A percentile compares a stretch with the other conserved stretches of the same genome.
Conservation (phyloP, 2,888 invertebrate species). For the Beris morrisii region DNA sequence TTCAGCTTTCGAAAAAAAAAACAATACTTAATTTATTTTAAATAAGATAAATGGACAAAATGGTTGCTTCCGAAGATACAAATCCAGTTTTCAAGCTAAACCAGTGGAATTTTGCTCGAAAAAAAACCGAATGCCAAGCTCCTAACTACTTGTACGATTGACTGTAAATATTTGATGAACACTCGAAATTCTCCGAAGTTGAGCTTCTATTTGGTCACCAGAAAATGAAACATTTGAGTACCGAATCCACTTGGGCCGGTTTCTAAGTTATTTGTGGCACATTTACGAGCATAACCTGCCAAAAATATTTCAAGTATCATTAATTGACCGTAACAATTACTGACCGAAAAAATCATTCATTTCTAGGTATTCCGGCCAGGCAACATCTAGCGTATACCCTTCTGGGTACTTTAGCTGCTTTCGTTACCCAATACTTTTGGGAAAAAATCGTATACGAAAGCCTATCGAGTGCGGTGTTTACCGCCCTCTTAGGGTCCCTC, state of each 20-base stretch:
- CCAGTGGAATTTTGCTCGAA: slow-evolving; percentile 5
- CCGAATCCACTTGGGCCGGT: slow-evolving; percentile 1
- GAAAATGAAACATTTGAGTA: slow-evolving; percentile 23
- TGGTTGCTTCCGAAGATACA: too few species aligned
- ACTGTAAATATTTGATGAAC: slow-evolving; percentile 30
- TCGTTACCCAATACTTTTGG: too few species aligned
- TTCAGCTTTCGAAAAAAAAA: too few species aligned
- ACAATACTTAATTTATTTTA: too few species aligned
- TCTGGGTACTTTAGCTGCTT: too few species aligned
- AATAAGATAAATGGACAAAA: too few species aligned
- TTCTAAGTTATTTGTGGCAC: too few species aligned
- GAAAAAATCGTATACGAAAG: too few species aligned
- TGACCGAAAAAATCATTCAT: slow-evolving; percentile 13
- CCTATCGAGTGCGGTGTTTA: slow-evolving; percentile 7
- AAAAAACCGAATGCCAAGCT: neutral
- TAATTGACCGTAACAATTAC: slow-evolving; percentile 32
- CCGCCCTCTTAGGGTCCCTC: slow-evolving; percentile 26
- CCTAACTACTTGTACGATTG: slow-evolving; percentile 18
- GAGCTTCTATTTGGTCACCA: slow-evolving; percentile 32
- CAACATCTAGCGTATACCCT: too few species aligned
- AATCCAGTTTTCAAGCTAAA: neutral
- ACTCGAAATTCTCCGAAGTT: slow-evolving; percentile 28
- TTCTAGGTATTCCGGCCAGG: too few species aligned
- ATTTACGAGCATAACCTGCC: slow-evolving; percentile 15
- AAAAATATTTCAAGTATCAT: slow-evolving; percentile 30